A percentile compares a stretch with the other conserved stretches of the same genome.
phyloP scores from a whole-genome alignment of 2,797 vertebrate species.

The Leptoclinus maculatus region DNA sequence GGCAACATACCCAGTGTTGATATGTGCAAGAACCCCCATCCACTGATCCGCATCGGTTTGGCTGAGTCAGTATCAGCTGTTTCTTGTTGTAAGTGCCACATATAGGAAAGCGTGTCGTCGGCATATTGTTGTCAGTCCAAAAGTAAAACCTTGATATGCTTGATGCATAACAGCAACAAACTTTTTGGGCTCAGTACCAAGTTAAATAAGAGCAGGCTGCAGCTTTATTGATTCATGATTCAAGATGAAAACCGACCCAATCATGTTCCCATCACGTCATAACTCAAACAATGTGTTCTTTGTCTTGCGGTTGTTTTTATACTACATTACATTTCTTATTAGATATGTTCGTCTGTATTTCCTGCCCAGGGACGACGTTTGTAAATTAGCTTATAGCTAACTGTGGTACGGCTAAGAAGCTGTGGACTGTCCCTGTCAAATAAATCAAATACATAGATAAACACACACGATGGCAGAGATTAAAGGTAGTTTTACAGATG shows the following conservation, averaged over 20 bases:
- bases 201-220: not conserved
- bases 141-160: not conserved
- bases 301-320: not conserved
- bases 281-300: not conserved
- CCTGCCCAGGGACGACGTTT: no score
- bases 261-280: not conserved
- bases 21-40: constrained; percentile 10
- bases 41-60: constrained; percentile 27
- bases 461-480: no score
- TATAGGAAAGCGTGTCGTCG: not conserved
- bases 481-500: no score
- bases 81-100: not conserved
- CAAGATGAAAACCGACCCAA: not conserved
- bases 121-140: not conserved
- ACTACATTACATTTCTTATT: no score
- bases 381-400: no score
- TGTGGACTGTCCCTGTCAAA: no score
- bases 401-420: no score
- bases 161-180: not conserved
- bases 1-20: constrained; percentile 37
- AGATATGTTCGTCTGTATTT: no score
- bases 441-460: no score
- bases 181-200: not conserved
- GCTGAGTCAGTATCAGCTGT: constrained; percentile 26
- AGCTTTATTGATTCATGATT: not conserved